Evolutionary conservation across 2,888 invertebrate genomes (phyloP).

Genomic region (Pseudolycoriella hygida): DNA sequence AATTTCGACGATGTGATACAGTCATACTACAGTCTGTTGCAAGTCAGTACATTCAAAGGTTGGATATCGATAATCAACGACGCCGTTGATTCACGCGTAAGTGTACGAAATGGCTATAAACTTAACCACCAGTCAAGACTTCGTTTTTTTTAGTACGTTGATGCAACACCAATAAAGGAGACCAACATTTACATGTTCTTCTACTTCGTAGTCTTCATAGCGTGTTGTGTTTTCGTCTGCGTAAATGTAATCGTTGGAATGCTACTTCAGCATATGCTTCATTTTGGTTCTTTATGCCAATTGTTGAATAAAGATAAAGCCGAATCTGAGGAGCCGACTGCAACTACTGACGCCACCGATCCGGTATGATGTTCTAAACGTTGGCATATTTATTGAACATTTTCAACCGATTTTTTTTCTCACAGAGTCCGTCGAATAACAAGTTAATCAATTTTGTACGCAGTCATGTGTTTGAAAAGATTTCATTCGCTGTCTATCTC

Average conservation of each 20-base stretch:
- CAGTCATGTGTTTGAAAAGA: slow-evolving; percentile 69
- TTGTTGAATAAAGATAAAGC: neutral
- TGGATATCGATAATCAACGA: slow-evolving; percentile 70
- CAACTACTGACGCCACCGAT: no score
- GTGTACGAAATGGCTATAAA: slow-evolving; percentile 10
- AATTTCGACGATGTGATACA: slow-evolving; percentile 68
- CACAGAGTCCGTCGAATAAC: slow-evolving; percentile 53
- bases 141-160: slow-evolving; percentile 23
- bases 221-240: slow-evolving; percentile 72
- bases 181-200: slow-evolving; percentile 60
- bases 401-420: neutral
- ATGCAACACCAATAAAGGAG: slow-evolving; percentile 53
- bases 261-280: slow-evolving; percentile 53
- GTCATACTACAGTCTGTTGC: slow-evolving; percentile 61
- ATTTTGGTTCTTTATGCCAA: neutral
- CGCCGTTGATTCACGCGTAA: slow-evolving; percentile 51
- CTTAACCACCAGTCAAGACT: neutral
- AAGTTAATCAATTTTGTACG: slow-evolving; percentile 63
- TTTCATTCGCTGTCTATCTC: slow-evolving; percentile 68
- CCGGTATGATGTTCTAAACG: no score
- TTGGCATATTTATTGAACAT: no score
- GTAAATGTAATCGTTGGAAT: slow-evolving; percentile 74
- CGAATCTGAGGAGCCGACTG: neutral
- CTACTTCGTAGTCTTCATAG: slow-evolving; percentile 71
- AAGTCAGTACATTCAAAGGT: slow-evolving; percentile 72